Conservation (phyloP, 2,888 invertebrate genomes). For the Drosophila hamatofila region DNA sequence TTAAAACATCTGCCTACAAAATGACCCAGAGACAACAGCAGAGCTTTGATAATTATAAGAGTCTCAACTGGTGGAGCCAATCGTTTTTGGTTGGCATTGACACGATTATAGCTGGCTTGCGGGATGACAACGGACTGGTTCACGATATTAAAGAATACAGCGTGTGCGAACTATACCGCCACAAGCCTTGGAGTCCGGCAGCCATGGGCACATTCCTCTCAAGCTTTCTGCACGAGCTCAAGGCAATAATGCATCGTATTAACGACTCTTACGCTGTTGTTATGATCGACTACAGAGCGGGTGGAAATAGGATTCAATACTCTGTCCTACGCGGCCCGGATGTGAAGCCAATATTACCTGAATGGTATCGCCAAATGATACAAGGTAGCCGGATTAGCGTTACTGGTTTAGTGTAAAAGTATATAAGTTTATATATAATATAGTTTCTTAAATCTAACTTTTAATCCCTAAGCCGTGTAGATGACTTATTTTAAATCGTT, state of each 20-base stretch:
- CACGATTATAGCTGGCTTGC: slow-evolving; percentile 47
- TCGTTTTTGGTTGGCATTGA: slow-evolving; percentile 61
- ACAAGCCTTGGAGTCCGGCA: slow-evolving; percentile 58
- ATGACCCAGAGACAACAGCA: slow-evolving; percentile 21
- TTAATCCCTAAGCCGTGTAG: background rate
- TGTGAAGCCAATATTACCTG: slow-evolving; percentile 42
- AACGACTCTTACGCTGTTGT: slow-evolving; percentile 46
- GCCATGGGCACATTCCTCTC: slow-evolving; percentile 50
- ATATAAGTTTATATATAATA: slow-evolving; percentile 11
- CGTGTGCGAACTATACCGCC: slow-evolving; percentile 28
- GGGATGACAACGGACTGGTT: slow-evolving; percentile 41
- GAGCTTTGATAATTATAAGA: slow-evolving; percentile 46
- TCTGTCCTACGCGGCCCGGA: slow-evolving; percentile 11
- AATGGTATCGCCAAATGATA: slow-evolving; percentile 55
- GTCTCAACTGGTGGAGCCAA: slow-evolving; percentile 66
- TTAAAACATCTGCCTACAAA: slow-evolving; percentile 41
- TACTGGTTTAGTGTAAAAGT: slow-evolving; percentile 1
- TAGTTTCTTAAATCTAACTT: slow-evolving; percentile 8
- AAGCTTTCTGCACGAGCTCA: slow-evolving; percentile 48
- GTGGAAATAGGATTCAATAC: slow-evolving; percentile 5
- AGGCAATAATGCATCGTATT: slow-evolving; percentile 39
- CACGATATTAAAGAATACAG: slow-evolving; percentile 31
- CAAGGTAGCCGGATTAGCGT: background rate
- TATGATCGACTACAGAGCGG: slow-evolving; percentile 39
- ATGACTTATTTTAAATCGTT: slow-evolving; percentile 54